A percentile compares a stretch with the other conserved stretches of the same genome.
These are phyloP conservation scores for Apodemus agrarius DNA, from an alignment of 2,797 vertebrate genomes.

Conservation along the genomic window DNA sequence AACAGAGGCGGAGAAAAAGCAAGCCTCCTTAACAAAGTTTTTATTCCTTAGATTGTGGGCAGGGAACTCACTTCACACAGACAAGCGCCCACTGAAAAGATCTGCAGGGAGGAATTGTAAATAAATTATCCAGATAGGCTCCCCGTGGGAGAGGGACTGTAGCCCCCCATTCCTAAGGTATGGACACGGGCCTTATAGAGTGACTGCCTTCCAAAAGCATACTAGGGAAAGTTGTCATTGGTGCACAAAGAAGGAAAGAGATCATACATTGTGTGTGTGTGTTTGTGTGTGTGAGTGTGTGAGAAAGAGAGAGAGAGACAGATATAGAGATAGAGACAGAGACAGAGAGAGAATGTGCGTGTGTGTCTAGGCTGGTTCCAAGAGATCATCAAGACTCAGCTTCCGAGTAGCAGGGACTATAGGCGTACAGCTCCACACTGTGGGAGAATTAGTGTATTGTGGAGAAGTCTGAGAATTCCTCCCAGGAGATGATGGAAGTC, in stretches of 20 bases:
- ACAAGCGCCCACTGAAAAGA: slow-evolving; percentile 27
- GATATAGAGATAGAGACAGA: neutral
- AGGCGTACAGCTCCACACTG: too few relatives aligned
- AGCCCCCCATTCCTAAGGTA: neutral
- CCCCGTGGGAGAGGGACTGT: neutral
- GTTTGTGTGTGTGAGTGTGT: neutral
- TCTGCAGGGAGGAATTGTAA: slow-evolving; percentile 20
- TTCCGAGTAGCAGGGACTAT: neutral
- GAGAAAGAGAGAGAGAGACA: neutral
- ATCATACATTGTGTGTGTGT: neutral
- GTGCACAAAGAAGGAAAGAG: neutral
- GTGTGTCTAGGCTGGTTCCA: neutral
- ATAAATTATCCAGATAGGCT: neutral
- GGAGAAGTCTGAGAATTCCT: neutral
- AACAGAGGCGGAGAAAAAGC: slow-evolving; percentile 19
- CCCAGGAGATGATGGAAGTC: slow-evolving; percentile 2
- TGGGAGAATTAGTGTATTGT: neutral
- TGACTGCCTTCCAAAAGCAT: neutral
- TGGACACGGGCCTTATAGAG: neutral
- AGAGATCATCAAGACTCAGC: neutral
- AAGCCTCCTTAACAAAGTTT: neutral
- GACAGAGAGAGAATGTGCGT: neutral
- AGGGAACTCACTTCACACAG: neutral
- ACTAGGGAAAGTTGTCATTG: neutral
- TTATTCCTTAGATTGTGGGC: neutral